These are phyloP conservation scores for Cynocephalus volans DNA, from an alignment of 2,113 vertebrate species.

Conservation along the genomic window DNA sequence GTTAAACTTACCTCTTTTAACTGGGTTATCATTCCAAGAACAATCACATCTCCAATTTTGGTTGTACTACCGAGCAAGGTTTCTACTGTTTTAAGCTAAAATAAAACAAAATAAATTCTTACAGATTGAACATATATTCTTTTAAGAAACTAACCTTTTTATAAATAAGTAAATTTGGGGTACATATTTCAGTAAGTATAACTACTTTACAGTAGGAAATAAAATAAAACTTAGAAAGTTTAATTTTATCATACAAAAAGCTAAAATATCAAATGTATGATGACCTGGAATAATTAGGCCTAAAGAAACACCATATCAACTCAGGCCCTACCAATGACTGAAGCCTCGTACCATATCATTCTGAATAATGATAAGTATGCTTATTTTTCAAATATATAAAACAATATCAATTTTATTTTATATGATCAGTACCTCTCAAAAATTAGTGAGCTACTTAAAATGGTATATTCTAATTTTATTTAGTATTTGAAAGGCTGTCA, in stretches of 20 bases:
- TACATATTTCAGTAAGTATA: neutral
- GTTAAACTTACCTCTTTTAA: constrained; percentile 94
- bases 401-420: neutral
- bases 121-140: neutral
- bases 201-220: constrained; percentile 36
- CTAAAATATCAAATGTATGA: neutral
- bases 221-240: constrained; percentile 58
- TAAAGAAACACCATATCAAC: neutral
- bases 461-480: constrained; percentile 10
- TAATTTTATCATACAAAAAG: constrained; percentile 53
- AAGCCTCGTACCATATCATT: constrained; percentile 3
- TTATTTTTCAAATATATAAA: constrained; percentile 35
- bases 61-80: constrained; percentile 94
- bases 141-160: constrained; percentile 47
- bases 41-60: constrained; percentile 96
- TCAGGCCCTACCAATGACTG: neutral
- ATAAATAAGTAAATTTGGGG: constrained; percentile 14
- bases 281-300: neutral
- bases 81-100: constrained; percentile 96
- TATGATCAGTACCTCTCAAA: neutral
- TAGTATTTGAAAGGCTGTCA: neutral
- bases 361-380: constrained; percentile 15
- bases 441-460: neutral
- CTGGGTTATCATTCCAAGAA: constrained; percentile 98
- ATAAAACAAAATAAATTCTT: constrained; percentile 77